Percentiles rank a stretch among this genome's conserved stretches.
These are phyloP conservation scores for Phyllostomus discolor DNA, from an alignment of 2,113 vertebrate genomes.

Conservation along the genomic window DNA sequence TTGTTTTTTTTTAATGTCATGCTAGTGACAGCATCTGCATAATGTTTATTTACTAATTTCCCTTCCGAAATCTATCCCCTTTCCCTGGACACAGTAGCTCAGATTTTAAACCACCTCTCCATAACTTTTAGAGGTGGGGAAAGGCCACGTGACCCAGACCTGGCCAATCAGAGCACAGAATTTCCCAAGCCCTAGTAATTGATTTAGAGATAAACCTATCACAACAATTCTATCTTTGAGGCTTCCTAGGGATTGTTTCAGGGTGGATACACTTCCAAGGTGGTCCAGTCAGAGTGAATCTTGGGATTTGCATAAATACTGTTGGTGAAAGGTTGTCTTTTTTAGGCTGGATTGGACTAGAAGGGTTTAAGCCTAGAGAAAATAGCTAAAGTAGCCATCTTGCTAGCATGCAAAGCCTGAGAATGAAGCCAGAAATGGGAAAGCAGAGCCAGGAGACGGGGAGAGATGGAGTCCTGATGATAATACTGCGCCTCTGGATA, in stretches of 20 bases:
- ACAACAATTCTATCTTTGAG: neutral
- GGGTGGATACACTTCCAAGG: neutral
- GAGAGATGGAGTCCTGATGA: neutral
- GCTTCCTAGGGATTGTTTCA: neutral
- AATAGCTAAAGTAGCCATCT: neutral
- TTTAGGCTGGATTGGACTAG: neutral
- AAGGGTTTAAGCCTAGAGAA: neutral
- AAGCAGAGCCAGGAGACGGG: neutral
- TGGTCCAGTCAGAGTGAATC: neutral
- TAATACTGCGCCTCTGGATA: neutral
- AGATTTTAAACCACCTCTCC: neutral
- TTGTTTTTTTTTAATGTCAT: neutral
- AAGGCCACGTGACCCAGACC: neutral
- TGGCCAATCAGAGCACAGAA: constrained; percentile 8
- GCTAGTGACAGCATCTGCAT: neutral
- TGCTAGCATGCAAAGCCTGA: neutral
- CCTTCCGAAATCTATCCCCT: neutral
- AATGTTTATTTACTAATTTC: neutral
- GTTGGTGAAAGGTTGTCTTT: neutral
- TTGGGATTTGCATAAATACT: neutral
- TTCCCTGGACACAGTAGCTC: neutral
- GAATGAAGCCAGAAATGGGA: neutral
- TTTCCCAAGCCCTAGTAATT: neutral
- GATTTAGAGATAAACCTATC: neutral
- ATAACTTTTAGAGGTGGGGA: neutral